Evolutionary conservation across 2,113 vertebrate species (phyloP).

Genomic region (Boleophthalmus pectinirostris): DNA sequence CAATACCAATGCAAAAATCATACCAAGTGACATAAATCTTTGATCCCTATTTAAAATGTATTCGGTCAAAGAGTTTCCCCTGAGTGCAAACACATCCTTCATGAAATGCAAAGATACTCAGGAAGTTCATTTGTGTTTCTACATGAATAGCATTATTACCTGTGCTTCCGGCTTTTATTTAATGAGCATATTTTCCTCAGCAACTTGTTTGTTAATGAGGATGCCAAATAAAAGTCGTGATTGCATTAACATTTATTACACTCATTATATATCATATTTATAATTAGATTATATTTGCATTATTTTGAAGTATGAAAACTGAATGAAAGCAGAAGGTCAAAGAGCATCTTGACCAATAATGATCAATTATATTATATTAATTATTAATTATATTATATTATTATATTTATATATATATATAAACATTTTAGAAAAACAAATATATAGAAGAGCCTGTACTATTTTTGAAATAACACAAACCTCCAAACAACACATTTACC

Average conservation of each 20-base stretch:
- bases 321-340: no score
- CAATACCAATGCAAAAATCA: background rate
- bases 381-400: no score
- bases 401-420: no score
- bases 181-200: conserved; percentile 6
- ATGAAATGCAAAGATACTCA: background rate
- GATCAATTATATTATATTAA: no score
- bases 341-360: no score
- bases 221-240: background rate
- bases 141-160: background rate
- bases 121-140: background rate
- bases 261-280: no score
- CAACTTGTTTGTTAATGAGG: conserved; percentile 11
- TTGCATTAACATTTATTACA: background rate
- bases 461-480: background rate
- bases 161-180: background rate
- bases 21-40: background rate
- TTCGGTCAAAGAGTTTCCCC: background rate
- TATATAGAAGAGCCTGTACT: background rate
- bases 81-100: background rate
- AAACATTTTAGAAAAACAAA: no score
- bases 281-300: no score
- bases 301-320: no score
- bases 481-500: background rate
- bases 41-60: background rate